Evolutionary conservation across 64 coral and sea anemone genomes (phyloP).

Genomic region (Montipora foliosa): DNA sequence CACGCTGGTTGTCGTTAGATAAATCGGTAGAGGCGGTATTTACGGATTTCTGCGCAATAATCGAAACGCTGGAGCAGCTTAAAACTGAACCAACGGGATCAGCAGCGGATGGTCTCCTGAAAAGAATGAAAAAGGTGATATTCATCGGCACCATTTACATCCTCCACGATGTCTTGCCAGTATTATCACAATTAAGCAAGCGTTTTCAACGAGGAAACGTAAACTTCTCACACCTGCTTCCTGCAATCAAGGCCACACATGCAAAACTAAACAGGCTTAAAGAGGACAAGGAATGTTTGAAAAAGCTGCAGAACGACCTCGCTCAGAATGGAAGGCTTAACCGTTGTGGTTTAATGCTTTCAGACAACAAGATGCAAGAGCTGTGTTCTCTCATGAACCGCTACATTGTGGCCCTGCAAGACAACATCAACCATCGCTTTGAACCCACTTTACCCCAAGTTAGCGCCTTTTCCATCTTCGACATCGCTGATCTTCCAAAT

Average conservation of each 20-base stretch:
- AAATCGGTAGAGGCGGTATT: conserved; percentile 43
- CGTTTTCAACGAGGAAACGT: conserved; percentile 49
- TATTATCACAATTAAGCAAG: conserved; percentile 58
- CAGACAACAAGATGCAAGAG: conserved; percentile 58
- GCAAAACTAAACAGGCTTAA: conserved; percentile 47
- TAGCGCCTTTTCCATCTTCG: conserved; percentile 47
- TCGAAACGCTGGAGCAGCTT: conserved; percentile 39
- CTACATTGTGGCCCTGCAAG: conserved; percentile 44
- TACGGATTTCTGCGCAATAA: conserved; percentile 33
- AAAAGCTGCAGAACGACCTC: conserved; percentile 45
- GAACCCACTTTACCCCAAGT: conserved; percentile 48
- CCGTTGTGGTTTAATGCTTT: conserved; percentile 41
- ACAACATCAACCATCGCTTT: conserved; percentile 55
- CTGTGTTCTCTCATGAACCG: conserved; percentile 54
- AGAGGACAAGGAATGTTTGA: conserved; percentile 47
- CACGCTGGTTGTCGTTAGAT: conserved; percentile 49
- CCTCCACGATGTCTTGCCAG: conserved; percentile 47
- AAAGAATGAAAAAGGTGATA: conserved; percentile 55
- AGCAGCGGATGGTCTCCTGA: conserved; percentile 44
- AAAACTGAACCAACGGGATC: conserved; percentile 46
- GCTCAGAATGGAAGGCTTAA: conserved; percentile 48
- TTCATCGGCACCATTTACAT: conserved; percentile 48
- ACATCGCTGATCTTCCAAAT: conserved; percentile 52
- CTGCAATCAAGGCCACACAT: conserved; percentile 51
- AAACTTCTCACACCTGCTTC: conserved; percentile 52